Percentiles rank a stretch among this genome's conserved stretches.
phyloP scores from a whole-genome alignment of 2,797 vertebrate species.

The Todus mexicanus region DNA sequence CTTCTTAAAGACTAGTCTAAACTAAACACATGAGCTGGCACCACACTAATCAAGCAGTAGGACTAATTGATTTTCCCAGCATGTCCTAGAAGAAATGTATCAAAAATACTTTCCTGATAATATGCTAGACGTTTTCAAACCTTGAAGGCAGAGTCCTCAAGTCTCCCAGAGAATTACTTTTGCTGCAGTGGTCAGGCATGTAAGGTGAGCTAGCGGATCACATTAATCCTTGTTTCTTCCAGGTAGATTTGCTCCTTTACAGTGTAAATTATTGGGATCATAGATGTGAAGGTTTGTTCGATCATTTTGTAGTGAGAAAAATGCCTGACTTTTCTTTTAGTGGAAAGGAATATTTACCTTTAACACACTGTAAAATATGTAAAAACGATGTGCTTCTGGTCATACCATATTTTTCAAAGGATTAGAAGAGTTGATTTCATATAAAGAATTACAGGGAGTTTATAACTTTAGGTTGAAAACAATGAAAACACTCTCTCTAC shows the following conservation, averaged over 20 bases:
- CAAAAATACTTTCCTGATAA: background rate
- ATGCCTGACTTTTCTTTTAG: background rate
- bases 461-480: background rate
- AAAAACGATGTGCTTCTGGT: background rate
- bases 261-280: background rate
- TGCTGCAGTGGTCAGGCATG: background rate
- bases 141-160: background rate
- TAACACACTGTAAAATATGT: background rate
- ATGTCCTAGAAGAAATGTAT: background rate
- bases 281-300: background rate
- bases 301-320: background rate
- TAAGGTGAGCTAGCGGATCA: background rate
- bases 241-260: background rate
- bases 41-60: background rate
- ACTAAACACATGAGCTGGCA: background rate
- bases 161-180: background rate
- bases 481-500: background rate
- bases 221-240: background rate
- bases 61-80: constrained; percentile 2
- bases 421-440: background rate
- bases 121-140: background rate
- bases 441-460: background rate
- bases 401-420: background rate
- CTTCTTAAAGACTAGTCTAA: background rate
- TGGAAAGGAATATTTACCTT: background rate